phyloP scores from a whole-genome alignment of 1,140 invertebrate genomes.

The Caenorhabditis inopinata region DNA sequence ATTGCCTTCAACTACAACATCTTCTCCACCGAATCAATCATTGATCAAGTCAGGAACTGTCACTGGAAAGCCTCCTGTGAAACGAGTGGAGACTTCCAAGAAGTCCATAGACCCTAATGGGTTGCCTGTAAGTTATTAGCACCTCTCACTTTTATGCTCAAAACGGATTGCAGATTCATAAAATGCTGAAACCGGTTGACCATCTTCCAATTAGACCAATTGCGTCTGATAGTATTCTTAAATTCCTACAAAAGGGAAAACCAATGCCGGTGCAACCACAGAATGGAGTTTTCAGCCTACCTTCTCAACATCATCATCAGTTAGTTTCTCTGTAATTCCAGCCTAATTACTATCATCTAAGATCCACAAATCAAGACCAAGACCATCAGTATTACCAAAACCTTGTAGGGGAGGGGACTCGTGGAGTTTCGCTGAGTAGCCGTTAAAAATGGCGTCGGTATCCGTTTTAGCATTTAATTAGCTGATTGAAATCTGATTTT shows the following conservation, averaged over 20 bases:
- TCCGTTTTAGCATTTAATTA: no score
- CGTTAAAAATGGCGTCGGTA: no score
- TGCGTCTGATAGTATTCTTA: not conserved
- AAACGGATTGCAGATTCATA: not conserved
- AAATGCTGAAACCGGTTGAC: not conserved
- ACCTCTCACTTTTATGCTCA: not conserved
- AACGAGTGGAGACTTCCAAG: not conserved
- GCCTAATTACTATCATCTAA: no score
- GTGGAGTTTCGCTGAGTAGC: no score
- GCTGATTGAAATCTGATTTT: no score
- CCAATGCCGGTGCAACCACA: not conserved
- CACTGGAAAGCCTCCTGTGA: not conserved
- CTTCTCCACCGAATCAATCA: not conserved
- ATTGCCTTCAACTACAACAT: not conserved
- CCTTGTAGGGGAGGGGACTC: no score
- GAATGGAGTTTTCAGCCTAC: constrained; percentile 5
- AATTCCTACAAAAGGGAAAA: constrained; percentile 1
- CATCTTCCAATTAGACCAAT: not conserved
- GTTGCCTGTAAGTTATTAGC: not conserved
- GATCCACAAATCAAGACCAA: no score
- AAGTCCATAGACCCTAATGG: constrained; percentile 5
- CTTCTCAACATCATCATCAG: not conserved
- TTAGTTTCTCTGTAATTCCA: not conserved
- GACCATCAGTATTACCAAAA: no score
- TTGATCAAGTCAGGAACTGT: not conserved